A percentile compares a stretch with the other conserved stretches of the same genome.
Conservation (phyloP, 2,797 vertebrate genomes). For the Clarias platycephalus region DNA sequence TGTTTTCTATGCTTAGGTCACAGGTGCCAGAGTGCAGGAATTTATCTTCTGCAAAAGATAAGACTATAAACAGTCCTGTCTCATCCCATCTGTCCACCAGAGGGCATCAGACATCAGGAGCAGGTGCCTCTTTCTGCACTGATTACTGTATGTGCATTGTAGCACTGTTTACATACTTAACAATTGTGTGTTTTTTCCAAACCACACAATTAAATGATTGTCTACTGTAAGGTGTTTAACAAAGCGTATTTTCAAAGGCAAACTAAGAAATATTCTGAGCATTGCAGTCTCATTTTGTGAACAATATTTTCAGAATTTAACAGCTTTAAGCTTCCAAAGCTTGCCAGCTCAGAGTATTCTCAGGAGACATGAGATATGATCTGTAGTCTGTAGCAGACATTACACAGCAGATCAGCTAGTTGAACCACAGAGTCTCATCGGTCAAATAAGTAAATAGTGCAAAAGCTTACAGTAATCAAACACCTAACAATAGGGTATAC, state of each 20-base stretch:
- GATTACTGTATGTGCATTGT: neutral
- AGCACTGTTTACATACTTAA: neutral
- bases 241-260: neutral
- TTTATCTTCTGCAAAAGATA: constrained; percentile 2
- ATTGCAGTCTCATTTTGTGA: neutral
- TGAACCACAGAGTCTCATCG: neutral
- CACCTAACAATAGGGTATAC: neutral
- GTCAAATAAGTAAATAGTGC: neutral
- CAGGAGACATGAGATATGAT: neutral
- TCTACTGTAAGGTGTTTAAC: neutral
- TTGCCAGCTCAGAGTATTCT: neutral
- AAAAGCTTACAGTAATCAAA: neutral
- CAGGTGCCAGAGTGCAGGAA: neutral
- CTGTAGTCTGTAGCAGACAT: neutral
- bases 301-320: neutral
- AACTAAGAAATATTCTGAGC: neutral
- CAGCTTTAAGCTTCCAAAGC: neutral
- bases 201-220: neutral
- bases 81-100: neutral
- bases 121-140: neutral
- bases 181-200: neutral
- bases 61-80: neutral
- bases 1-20: neutral
- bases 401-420: neutral
- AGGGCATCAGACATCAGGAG: constrained; percentile 2